Percentiles rank a stretch among this genome's conserved stretches.
phyloP scores from a whole-genome alignment of 2,113 vertebrate genomes.

The Leiothrix lutea region DNA sequence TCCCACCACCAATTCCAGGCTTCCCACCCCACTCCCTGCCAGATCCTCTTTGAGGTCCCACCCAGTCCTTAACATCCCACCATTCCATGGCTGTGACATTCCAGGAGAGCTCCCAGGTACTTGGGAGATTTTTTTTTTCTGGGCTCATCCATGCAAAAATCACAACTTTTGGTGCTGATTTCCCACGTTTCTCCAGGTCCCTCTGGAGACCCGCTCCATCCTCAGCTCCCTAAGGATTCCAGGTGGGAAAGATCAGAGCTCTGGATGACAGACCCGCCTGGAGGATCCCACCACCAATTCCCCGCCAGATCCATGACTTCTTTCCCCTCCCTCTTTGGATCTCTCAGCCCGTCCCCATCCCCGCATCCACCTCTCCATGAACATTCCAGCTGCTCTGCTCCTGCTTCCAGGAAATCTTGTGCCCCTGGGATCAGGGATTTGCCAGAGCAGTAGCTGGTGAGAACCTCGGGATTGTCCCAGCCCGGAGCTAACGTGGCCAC shows the following conservation, averaged over 20 bases:
- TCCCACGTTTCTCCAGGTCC: no score
- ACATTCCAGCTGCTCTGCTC: background rate
- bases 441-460: slow-evolving; percentile 49
- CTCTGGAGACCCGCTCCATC: no score
- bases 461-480: background rate
- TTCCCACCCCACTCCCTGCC: background rate
- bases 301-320: background rate
- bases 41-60: background rate
- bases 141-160: no score
- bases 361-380: fast-evolving
- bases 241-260: background rate
- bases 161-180: no score
- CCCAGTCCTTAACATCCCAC: background rate
- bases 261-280: background rate
- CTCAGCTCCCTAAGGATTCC: no score
- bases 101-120: background rate
- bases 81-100: background rate
- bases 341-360: background rate
- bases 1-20: background rate
- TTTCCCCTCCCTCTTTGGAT: background rate
- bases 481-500: background rate
- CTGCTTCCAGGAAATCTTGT: background rate
- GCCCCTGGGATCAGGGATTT: background rate
- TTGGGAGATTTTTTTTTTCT: no score
- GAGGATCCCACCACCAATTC: background rate